phyloP scores from a whole-genome alignment of 2,888 invertebrate species.

The Mycalesis mineus region DNA sequence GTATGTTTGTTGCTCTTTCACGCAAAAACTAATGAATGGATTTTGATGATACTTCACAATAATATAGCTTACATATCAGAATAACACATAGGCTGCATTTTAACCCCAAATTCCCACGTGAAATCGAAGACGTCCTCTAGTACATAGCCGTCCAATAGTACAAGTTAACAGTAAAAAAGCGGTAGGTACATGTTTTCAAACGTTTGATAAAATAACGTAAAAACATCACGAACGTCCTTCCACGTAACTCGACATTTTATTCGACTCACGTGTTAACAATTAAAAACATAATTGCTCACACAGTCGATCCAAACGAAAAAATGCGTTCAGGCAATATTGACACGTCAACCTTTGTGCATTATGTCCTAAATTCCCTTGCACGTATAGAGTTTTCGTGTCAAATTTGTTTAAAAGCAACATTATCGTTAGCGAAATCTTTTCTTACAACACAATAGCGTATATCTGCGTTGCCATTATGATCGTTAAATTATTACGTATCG shows the following conservation, averaged over 20 bases:
- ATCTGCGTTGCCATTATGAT: background rate
- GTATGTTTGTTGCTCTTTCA: too few species aligned
- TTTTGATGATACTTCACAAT: too few species aligned
- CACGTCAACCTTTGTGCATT: background rate
- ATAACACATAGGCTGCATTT: too few species aligned
- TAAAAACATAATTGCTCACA: constrained; percentile 1
- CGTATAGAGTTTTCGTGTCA: background rate
- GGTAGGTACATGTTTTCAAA: too few species aligned
- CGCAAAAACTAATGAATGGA: too few species aligned
- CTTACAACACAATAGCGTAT: background rate
- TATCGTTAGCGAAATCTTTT: constrained; percentile 7
- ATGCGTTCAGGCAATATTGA: background rate
- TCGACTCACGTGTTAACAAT: constrained; percentile 3
- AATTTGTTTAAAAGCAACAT: background rate
- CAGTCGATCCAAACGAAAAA: background rate
- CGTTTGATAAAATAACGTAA: too few species aligned
- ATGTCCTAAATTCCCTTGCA: background rate
- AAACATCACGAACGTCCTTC: background rate
- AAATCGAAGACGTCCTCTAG: too few species aligned
- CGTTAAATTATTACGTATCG: constrained; percentile 2
- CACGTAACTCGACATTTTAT: constrained; percentile 2
- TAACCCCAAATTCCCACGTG: too few species aligned
- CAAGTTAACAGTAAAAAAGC: too few species aligned
- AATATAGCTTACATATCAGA: too few species aligned
- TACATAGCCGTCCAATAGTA: too few species aligned